phyloP scores from a whole-genome alignment of 1,140 invertebrate species.

The Anadara kagoshimensis region DNA sequence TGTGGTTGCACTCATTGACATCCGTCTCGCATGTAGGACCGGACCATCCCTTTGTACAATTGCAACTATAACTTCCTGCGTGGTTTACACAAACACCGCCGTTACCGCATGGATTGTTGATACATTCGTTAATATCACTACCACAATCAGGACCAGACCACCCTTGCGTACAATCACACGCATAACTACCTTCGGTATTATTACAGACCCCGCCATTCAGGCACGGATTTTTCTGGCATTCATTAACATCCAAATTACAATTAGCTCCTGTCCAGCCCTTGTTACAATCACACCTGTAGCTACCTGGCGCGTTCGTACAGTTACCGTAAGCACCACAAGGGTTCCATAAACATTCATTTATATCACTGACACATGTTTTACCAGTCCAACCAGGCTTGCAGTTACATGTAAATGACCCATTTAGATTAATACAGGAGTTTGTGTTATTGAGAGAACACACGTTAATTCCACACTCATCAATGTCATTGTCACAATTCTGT shows the following conservation, averaged over 20 bases:
- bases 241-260: conserved; percentile 11
- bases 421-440: conserved; percentile 45
- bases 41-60: no score
- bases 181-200: conserved; percentile 25
- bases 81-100: no score
- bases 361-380: conserved; percentile 14
- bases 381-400: conserved; percentile 83
- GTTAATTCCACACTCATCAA: conserved; percentile 48
- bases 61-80: no score
- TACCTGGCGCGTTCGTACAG: no score
- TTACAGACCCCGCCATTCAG: conserved; percentile 42
- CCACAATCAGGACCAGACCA: conserved; percentile 38
- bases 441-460: conserved; percentile 49
- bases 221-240: conserved; percentile 41
- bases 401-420: conserved; percentile 80
- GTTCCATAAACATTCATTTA: conserved; percentile 1
- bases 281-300: no score
- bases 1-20: not conserved
- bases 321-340: conserved; percentile 79
- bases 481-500: conserved; percentile 70
- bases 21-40: no score
- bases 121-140: conserved; percentile 43
- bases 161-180: conserved; percentile 35
- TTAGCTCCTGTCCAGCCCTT: conserved; percentile 2
- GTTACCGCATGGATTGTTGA: conserved; percentile 84